These are phyloP conservation scores for Drosophila monieri DNA, from an alignment of 2,888 invertebrate genomes.

Conservation along the genomic window DNA sequence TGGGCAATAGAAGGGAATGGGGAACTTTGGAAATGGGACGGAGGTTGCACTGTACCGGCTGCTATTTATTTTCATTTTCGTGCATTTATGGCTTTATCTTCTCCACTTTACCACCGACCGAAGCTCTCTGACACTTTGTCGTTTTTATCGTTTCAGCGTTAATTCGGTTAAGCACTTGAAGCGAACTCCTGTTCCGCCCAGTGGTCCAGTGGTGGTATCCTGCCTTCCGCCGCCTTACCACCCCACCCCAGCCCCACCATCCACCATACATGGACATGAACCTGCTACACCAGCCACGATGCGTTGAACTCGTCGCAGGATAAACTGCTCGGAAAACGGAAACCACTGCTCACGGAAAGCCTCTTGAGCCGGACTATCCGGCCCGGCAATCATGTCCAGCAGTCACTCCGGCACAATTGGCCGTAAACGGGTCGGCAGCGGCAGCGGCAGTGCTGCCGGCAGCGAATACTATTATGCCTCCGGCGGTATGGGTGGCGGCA, in stretches of 20 bases:
- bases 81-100: constrained; percentile 76
- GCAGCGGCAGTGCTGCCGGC: constrained; percentile 80
- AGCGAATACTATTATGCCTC: constrained; percentile 81
- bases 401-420: constrained; percentile 84
- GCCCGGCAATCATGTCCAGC: constrained; percentile 80
- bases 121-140: constrained; percentile 73
- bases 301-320: constrained; percentile 12
- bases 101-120: constrained; percentile 44
- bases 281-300: constrained; percentile 16
- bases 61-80: constrained; percentile 79
- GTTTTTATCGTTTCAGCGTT: constrained; percentile 79
- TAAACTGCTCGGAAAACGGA: constrained; percentile 52
- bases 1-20: neutral
- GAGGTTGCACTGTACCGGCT: constrained; percentile 49
- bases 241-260: constrained; percentile 8
- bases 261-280: constrained; percentile 1
- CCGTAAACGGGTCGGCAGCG: constrained; percentile 82
- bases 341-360: constrained; percentile 9
- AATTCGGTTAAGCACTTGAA: constrained; percentile 79
- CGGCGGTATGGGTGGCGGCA: constrained; percentile 9
- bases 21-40: neutral
- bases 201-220: constrained; percentile 4
- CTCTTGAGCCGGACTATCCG: neutral
- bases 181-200: constrained; percentile 7
- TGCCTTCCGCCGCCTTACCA: neutral